Base-by-base conservation (phyloP, 2,113 vertebrate species). In the Stigmatopora nigra region DNA sequence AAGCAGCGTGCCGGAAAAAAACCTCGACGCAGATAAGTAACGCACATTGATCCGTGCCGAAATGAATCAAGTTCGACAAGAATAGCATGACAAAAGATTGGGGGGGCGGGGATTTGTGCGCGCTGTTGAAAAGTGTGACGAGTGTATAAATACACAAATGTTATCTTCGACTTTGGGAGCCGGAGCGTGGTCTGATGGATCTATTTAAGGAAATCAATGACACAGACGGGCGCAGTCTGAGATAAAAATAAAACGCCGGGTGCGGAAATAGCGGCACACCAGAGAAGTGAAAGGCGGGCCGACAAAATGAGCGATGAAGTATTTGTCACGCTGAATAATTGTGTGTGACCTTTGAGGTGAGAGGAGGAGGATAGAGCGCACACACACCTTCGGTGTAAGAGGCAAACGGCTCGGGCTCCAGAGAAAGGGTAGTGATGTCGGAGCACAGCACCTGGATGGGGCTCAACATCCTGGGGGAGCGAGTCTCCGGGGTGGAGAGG, bases 361-460 rank as follows among this genome's bases (percentile, higher is more conserved):
- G 70, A 84, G 82, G 72, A 84, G 82, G 72, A 85, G 86, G 82
- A 81, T 31, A 49, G 19, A 82, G 78, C 78, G 79, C 82, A 84
- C 86, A 84, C 86, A 88, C 86, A 90, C 89, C 89, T 90, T 90
- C 89, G 84, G 89, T 90, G 82, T 90, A 90, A 83, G 86, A 89
- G 86, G 88, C 87, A 87, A 89, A 90, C 86, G 87, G 89, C 84
- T 89, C 87, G 78, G 89, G 86, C 85, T 90, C 89, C 89, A 90
- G 87, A 87, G 89, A 90, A 82, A 90, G 89, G 85, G 88, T 82
- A 82, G 88, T 89, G 89, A 90, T 90, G 88, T 90, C 89, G 85
- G 89, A 90, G 87, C 88, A 89, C 80, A 90, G 89, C 71, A 90
- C 89, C 89, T 90, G 89, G 89, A 90, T 88, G 84, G 89, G 84